Evolutionary conservation across 1,140 invertebrate genomes (phyloP), one percentile per base, ranked within the genome.

Genomic region (Pogonomyrmex californicus): DNA sequence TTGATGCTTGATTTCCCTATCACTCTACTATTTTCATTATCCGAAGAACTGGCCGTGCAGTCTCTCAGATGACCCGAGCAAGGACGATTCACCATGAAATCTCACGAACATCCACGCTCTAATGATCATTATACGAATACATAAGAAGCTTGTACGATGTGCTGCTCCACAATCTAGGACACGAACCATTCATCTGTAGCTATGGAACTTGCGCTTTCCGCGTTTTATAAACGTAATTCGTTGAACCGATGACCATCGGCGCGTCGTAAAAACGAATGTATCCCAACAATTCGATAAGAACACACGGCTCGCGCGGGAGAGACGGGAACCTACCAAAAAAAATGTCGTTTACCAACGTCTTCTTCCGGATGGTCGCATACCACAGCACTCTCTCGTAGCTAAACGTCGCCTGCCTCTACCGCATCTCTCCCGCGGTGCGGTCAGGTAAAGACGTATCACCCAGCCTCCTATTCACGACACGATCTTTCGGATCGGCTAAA

Each of bases 211-310:
- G 6, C 36, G 2, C 1, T 1, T 14, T 9, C 12, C 38, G 14
- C 23, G 23, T 23, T 30, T 47, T 70, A 17, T 9, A 70, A 70
- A 70, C 41, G 5, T 70, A 14, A 70, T 47, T 14, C 14, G 23
- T 70, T 7, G 12, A 47, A 1, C 23, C 23, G 41, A 70, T 10
- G 23, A 1, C 1, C 12, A 4, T 7, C n/a, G n/a, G 41, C n/a
- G 12, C 23, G 66, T 44, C 38, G 38, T 23, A 23, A n/a, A 41
- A 7, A 7, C 38, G 63, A 66, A 38, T 5, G 38, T 17, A 12
- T 70, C 30, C n/a, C 66, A 23, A 70, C 66, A 6, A 12, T 36
- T 70, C 38, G 23, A 70, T 47, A 70, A 70, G 30, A 10, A 17
- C n/a, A 1, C 41, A 7, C 63, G 3, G n/a, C 38, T 10, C n/a